phyloP scores from a whole-genome alignment of 64 coral and sea anemone genomes.

The Stichodactyla mertensii region DNA sequence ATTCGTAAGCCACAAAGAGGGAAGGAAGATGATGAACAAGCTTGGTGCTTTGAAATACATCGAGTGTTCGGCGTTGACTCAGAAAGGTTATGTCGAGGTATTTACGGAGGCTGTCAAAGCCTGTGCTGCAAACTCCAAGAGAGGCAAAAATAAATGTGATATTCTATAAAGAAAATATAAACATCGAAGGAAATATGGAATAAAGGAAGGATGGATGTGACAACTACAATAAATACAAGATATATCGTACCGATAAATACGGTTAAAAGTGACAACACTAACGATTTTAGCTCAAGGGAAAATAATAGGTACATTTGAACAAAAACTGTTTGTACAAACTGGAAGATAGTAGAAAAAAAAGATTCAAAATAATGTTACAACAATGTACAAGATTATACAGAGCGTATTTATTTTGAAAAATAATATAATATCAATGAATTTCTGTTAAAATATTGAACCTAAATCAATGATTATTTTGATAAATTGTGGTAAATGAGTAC shows the following conservation, averaged over 20 bases:
- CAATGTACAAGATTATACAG: background rate
- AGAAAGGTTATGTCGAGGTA: slow-evolving; percentile 68
- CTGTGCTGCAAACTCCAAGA: slow-evolving; percentile 25
- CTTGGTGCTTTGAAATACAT: slow-evolving; percentile 75
- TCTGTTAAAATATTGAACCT: slow-evolving; percentile 1
- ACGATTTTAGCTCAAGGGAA: background rate
- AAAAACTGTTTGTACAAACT: background rate
- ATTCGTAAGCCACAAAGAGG: slow-evolving; percentile 55
- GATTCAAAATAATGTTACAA: background rate
- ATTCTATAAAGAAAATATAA: slow-evolving; percentile 38
- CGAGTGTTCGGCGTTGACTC: slow-evolving; percentile 82
- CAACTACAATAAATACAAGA: background rate
- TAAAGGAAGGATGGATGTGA: background rate
- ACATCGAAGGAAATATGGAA: background rate
- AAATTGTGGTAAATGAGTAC: background rate
- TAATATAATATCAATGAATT: background rate
- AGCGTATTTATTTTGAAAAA: background rate
- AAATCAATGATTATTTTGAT: slow-evolving; percentile 4
- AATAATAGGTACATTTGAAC: background rate
- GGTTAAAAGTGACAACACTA: background rate
- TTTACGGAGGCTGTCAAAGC: slow-evolving; percentile 76
- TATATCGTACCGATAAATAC: background rate
- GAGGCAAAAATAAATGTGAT: slow-evolving; percentile 51
- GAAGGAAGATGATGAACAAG: slow-evolving; percentile 69
- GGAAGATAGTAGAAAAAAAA: background rate